Evolutionary conservation across 2,113 vertebrate species (phyloP).

Genomic region (Centropus unirufus): DNA sequence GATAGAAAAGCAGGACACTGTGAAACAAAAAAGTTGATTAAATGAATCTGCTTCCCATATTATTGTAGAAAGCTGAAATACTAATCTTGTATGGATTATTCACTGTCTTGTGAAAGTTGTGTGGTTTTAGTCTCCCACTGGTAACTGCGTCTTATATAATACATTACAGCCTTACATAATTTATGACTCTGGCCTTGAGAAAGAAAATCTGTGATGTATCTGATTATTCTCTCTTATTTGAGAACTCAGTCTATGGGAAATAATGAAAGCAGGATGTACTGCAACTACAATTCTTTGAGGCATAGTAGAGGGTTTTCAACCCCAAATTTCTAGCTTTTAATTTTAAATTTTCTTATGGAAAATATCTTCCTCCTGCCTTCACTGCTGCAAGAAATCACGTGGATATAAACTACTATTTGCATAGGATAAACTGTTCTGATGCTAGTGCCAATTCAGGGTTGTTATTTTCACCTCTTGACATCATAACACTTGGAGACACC

Average conservation of each 20-base stretch:
- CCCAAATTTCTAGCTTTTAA: not conserved
- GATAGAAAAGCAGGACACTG: not conserved
- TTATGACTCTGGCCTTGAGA: not conserved
- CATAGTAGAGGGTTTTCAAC: not conserved
- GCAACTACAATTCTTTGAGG: not conserved
- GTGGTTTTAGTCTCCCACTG: not conserved
- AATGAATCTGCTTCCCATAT: not conserved
- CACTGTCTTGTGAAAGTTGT: not conserved
- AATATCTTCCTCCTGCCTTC: not conserved
- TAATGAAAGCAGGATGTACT: not conserved
- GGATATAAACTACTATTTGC: not conserved
- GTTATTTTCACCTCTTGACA: not conserved
- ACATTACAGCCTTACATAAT: not conserved
- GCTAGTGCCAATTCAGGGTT: not conserved
- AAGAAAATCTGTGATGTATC: not conserved
- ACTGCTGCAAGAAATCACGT: not conserved
- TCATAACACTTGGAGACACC: not conserved
- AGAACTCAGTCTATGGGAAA: not conserved
- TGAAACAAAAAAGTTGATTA: not conserved
- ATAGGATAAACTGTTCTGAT: not conserved
- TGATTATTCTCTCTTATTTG: not conserved
- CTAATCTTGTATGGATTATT: not conserved
- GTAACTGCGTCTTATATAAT: not conserved
- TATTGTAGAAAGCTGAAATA: not conserved
- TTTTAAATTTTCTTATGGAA: not conserved